Evolutionary conservation across 2,888 invertebrate species (phyloP).

Genomic region (Empis stercorea): DNA sequence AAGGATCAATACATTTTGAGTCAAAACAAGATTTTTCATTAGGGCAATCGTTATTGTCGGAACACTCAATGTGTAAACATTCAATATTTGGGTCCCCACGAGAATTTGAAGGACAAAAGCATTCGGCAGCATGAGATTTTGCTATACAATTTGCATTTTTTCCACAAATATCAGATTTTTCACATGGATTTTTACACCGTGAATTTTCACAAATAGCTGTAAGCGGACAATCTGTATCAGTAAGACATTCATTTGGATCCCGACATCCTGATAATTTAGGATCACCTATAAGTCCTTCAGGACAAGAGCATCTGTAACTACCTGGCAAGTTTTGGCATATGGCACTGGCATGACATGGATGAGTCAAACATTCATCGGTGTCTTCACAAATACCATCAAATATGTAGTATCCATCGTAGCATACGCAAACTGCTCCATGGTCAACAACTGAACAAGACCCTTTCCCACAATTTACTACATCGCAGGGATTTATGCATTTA

Average conservation of each 20-base stretch:
- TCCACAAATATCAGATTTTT: conserved; percentile 52
- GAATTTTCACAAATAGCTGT: conserved; percentile 62
- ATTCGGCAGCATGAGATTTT: conserved; percentile 53
- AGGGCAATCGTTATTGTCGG: conserved; percentile 62
- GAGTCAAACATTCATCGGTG: conserved; percentile 62
- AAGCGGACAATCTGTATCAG: conserved; percentile 65
- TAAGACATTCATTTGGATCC: conserved; percentile 69
- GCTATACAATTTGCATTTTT: conserved; percentile 62
- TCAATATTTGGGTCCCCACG: conserved; percentile 61
- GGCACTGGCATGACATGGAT: conserved; percentile 69
- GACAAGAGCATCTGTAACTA: conserved; percentile 62
- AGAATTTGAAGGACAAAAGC: conserved; percentile 62
- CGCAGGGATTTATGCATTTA: conserved; percentile 75
- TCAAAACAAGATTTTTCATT: conserved; percentile 61
- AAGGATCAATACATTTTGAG: conserved; percentile 70
- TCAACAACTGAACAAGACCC: conserved; percentile 62
- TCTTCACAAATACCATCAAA: conserved; percentile 58
- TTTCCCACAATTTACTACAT: conserved; percentile 61
- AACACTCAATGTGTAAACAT: conserved; percentile 64
- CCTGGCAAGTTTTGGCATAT: conserved; percentile 67
- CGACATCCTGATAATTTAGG: conserved; percentile 56
- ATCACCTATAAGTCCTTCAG: conserved; percentile 69
- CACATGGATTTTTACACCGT: conserved; percentile 67
- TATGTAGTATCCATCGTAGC: conserved; percentile 60
- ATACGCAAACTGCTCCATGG: conserved; percentile 60